These are phyloP conservation scores for Hyperoodon ampullatus DNA, from an alignment of 2,113 vertebrate genomes.

Conservation along the genomic window DNA sequence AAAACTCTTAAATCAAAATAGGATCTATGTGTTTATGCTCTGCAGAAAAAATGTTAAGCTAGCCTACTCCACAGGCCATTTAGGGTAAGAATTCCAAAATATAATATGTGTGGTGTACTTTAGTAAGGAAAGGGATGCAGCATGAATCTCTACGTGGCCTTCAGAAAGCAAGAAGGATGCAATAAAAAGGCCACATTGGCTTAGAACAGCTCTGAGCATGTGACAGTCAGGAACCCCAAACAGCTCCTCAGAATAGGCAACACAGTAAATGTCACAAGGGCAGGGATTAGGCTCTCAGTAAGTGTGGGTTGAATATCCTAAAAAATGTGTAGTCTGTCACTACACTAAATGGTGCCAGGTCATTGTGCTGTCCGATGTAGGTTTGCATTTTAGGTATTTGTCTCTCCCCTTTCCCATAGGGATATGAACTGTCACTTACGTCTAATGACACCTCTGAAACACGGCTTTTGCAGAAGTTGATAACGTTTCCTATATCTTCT, in stretches of 20 bases:
- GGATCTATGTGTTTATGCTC: not conserved
- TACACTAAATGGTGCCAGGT: not conserved
- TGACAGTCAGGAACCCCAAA: not conserved
- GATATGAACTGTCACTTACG: not conserved
- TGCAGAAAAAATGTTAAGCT: slow-evolving; percentile 20
- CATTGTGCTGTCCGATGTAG: not conserved
- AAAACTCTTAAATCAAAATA: not conserved
- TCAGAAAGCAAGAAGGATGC: slow-evolving; percentile 20
- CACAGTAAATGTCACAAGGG: not conserved
- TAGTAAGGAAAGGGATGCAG: not conserved
- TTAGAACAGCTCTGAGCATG: slow-evolving; percentile 22
- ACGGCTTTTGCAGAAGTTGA: not conserved
- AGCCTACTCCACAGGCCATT: not conserved
- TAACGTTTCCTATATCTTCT: not conserved
- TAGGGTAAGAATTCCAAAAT: slow-evolving; percentile 3
- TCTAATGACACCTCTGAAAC: not conserved
- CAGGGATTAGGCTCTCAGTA: not conserved
- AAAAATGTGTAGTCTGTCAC: not conserved
- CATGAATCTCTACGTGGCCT: not conserved
- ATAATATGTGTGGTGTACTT: not conserved
- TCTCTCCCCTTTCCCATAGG: not conserved
- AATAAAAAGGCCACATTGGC: not conserved
- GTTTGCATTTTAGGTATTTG: not conserved
- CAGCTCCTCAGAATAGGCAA: slow-evolving; percentile 20
- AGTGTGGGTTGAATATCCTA: not conserved